Evolutionary conservation across 1,140 invertebrate species (phyloP).

Genomic region (Sweltsa coloradensis): DNA sequence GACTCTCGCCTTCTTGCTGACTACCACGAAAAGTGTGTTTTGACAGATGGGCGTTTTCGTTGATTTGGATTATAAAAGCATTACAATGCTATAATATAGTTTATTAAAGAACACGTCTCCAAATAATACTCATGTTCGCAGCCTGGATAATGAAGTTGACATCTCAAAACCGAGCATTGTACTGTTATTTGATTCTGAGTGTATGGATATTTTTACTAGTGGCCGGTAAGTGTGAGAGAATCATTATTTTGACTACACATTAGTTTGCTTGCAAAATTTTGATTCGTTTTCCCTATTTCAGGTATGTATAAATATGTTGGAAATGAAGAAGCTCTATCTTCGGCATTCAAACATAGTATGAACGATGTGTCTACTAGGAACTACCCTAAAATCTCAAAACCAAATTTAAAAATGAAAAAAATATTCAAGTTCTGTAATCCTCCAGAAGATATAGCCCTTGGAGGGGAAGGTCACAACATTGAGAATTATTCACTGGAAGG

Average conservation of each 20-base stretch:
- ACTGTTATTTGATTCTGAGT: constrained; percentile 63
- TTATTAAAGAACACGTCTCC: too few species aligned
- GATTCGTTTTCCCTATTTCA: constrained; percentile 24
- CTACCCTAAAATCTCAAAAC: constrained; percentile 38
- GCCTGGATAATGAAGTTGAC: constrained; percentile 44
- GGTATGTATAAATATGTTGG: constrained; percentile 66
- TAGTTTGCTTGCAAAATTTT: constrained; percentile 4
- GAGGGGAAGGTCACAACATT: constrained; percentile 50
- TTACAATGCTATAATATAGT: too few species aligned
- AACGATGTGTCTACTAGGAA: constrained; percentile 29
- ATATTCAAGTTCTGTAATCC: constrained; percentile 55
- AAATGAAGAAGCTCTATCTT: constrained; percentile 30
- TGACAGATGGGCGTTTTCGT: too few species aligned
- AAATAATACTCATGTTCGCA: too few species aligned
- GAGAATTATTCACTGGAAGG: constrained; percentile 60
- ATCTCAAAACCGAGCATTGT: constrained; percentile 57
- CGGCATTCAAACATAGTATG: constrained; percentile 20
- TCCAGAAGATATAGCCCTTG: constrained; percentile 43
- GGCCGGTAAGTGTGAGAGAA: constrained; percentile 38
- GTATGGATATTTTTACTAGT: constrained; percentile 65
- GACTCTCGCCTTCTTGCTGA: too few species aligned
- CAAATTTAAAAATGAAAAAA: constrained; percentile 44
- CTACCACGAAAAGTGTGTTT: too few species aligned
- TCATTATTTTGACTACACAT: constrained; percentile 1
- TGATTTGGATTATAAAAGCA: too few species aligned